Percentiles rank a stretch among this genome's conserved stretches.
These are phyloP conservation scores for Osedax frankpressi DNA, from an alignment of 2,888 invertebrate species.

Conservation along the genomic window DNA sequence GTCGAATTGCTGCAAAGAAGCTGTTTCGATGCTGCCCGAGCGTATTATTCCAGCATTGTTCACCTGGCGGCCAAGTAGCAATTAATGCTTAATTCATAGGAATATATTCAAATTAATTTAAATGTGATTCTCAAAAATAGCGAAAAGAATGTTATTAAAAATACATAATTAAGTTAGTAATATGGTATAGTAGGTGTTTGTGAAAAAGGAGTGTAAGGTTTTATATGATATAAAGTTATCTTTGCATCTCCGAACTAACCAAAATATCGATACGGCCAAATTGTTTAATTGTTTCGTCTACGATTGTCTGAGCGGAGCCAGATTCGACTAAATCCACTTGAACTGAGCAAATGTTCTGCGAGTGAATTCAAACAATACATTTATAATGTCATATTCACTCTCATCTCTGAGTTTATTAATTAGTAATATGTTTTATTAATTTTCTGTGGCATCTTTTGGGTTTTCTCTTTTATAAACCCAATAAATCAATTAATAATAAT, in stretches of 20 bases:
- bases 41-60: constrained; percentile 77
- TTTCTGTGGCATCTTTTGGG: no score
- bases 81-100: neutral
- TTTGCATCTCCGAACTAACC: constrained; percentile 29
- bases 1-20: constrained; percentile 74
- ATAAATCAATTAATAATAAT: no score
- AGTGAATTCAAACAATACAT: no score
- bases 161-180: neutral
- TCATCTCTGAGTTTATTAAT: no score
- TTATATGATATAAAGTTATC: no score
- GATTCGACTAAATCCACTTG: constrained; percentile 44
- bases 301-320: constrained; percentile 32
- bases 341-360: no score
- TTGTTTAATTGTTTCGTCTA: constrained; percentile 34
- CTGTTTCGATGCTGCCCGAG: constrained; percentile 69
- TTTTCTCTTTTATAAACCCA: no score
- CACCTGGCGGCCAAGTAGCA: constrained; percentile 30
- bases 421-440: no score
- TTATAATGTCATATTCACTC: no score
- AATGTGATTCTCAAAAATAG: neutral
- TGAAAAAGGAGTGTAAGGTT: no score
- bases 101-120: neutral
- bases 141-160: neutral
- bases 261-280: constrained; percentile 38
- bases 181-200: neutral